Percentiles rank a stretch among this genome's conserved stretches.
phyloP scores from a whole-genome alignment of 2,797 vertebrate genomes.

The Eulemur coronatus region DNA sequence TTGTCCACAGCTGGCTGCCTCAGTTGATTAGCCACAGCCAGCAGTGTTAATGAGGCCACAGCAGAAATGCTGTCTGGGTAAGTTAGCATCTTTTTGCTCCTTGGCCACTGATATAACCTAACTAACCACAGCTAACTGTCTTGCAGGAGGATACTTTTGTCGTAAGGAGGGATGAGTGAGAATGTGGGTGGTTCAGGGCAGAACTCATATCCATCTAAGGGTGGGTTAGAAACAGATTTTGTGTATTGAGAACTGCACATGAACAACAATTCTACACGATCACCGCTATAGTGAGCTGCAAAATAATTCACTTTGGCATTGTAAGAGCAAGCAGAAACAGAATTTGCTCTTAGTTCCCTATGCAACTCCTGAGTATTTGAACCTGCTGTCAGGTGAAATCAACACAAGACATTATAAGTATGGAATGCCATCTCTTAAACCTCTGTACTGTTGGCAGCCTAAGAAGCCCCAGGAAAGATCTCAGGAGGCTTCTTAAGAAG shows the following conservation, averaged over 20 bases:
- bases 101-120: not conserved
- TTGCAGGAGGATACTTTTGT: not conserved
- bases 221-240: not conserved
- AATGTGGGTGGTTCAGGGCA: not conserved
- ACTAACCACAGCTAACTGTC: not conserved
- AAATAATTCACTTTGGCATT: slow-evolving; percentile 13
- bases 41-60: not conserved
- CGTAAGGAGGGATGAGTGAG: not conserved
- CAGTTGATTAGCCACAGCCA: not conserved
- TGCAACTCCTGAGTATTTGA: not conserved
- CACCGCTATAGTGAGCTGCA: not conserved
- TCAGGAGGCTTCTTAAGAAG: slow-evolving; percentile 17
- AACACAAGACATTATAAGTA: not conserved
- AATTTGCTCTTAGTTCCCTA: slow-evolving; percentile 18
- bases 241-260: not conserved
- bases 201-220: not conserved
- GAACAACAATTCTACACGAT: not conserved
- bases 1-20: not conserved
- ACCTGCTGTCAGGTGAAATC: slow-evolving; percentile 15
- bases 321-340: slow-evolving; percentile 36
- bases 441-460: not conserved
- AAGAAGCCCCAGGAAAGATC: not conserved
- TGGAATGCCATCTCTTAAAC: not conserved
- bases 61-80: not conserved
- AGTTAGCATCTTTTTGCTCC: not conserved